Evolutionary conservation across 2,888 invertebrate species (phyloP).

Genomic region (Schrankia costaestrigalis): DNA sequence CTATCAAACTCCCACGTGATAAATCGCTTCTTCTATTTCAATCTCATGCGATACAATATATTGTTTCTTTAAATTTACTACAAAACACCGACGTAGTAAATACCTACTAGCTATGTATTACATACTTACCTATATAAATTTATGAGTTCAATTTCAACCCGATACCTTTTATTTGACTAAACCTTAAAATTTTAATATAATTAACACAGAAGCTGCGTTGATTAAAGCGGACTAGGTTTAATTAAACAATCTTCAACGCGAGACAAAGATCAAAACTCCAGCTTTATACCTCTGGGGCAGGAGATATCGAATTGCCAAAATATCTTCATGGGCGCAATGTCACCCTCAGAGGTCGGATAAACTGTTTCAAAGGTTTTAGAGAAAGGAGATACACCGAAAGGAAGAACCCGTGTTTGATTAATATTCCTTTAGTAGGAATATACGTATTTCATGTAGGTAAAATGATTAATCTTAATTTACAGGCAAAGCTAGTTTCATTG

Average conservation of each 20-base stretch:
- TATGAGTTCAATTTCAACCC: slow-evolving; percentile 22
- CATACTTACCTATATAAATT: no score
- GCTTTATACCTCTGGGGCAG: slow-evolving; percentile 41
- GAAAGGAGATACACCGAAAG: slow-evolving; percentile 34
- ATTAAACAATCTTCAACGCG: slow-evolving; percentile 55
- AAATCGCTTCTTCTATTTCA: slow-evolving; percentile 65
- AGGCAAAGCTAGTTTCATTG: no score
- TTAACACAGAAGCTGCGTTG: slow-evolving; percentile 41
- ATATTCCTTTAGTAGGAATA: slow-evolving; percentile 26
- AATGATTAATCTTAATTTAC: no score
- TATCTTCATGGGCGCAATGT: slow-evolving; percentile 37
- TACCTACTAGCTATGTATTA: no score
- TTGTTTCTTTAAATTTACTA: no score
- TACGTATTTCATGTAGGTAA: slow-evolving; percentile 14
- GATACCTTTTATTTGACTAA: slow-evolving; percentile 21
- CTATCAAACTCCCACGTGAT: slow-evolving; percentile 61
- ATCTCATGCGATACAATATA: no score
- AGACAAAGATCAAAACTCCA: slow-evolving; percentile 50
- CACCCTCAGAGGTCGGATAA: slow-evolving; percentile 37
- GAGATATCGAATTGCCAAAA: slow-evolving; percentile 51
- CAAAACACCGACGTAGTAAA: no score
- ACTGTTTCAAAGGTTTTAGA: slow-evolving; percentile 37
- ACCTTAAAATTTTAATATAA: slow-evolving; percentile 37
- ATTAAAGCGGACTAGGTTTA: slow-evolving; percentile 51
- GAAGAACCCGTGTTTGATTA: slow-evolving; percentile 35